Percentiles rank a stretch among this genome's conserved stretches.
Conservation (phyloP, 2,888 invertebrate genomes). For the Scaptomyza caliginosa region DNA sequence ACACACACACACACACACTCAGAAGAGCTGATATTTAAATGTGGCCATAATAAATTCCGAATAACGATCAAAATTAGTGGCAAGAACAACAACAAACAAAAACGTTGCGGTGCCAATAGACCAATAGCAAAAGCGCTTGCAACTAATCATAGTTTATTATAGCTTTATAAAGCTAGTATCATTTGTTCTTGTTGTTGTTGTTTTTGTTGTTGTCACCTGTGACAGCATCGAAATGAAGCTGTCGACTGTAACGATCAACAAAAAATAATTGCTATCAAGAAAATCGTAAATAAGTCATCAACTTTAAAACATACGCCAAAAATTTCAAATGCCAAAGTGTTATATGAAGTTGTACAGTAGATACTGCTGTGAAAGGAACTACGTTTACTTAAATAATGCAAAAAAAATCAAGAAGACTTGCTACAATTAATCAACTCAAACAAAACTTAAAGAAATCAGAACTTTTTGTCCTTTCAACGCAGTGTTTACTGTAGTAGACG, state of each 20-base stretch:
- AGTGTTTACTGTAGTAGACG: constrained; percentile 27
- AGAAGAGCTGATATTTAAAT: constrained; percentile 11
- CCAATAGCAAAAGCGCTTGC: constrained; percentile 40
- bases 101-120: constrained; percentile 21
- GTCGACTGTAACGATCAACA: constrained; percentile 36
- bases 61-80: constrained; percentile 66
- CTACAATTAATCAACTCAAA: too few relatives aligned
- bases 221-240: constrained; percentile 31
- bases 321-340: constrained; percentile 26
- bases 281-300: constrained; percentile 73
- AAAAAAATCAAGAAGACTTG: not conserved
- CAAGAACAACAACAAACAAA: constrained; percentile 32
- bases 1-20: not conserved
- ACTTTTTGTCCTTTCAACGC: not conserved
- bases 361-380: not conserved
- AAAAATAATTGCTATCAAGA: constrained; percentile 57
- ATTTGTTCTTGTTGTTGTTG: constrained; percentile 14
- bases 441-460: too few relatives aligned
- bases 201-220: constrained; percentile 37
- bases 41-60: constrained; percentile 65
- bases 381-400: not conserved
- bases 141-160: constrained; percentile 69
- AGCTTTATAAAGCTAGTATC: constrained; percentile 16
- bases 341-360: constrained; percentile 35
- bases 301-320: constrained; percentile 20